phyloP scores from a whole-genome alignment of 1,140 invertebrate species.

The Armadillidium nasatum region DNA sequence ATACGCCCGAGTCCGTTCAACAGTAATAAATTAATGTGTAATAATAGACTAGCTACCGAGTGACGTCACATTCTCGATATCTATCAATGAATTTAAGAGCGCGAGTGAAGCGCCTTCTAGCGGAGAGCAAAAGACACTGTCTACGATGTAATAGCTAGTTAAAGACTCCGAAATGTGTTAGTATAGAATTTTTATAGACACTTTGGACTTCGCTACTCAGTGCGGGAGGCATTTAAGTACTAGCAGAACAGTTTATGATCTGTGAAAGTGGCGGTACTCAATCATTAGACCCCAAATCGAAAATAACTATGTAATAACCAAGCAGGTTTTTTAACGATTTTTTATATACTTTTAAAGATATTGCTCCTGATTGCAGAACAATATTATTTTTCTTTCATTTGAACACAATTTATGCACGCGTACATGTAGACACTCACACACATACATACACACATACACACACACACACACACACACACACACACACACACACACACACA shows the following conservation, averaged over 20 bases:
- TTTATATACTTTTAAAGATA: too few species aligned
- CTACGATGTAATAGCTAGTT: too few species aligned
- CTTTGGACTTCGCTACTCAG: not conserved
- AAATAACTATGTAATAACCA: not conserved
- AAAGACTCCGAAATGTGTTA: not conserved
- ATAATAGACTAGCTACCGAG: not conserved
- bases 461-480: conserved; percentile 2
- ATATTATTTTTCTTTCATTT: too few species aligned
- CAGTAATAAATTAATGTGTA: not conserved
- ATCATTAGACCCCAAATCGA: not conserved
- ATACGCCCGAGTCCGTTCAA: not conserved
- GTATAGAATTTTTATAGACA: conserved; percentile 12
- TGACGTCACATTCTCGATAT: not conserved
- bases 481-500: not conserved
- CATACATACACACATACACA: not conserved
- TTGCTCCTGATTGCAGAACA: too few species aligned
- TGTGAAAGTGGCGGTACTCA: not conserved
- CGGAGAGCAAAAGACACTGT: too few species aligned
- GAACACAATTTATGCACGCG: not conserved
- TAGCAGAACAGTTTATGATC: not conserved
- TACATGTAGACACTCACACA: not conserved
- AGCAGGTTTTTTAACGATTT: too few species aligned
- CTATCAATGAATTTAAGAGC: not conserved
- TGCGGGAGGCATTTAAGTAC: not conserved
- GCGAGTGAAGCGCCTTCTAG: too few species aligned